Conservation (phyloP, 2,113 vertebrate genomes). For the Mus pahari region DNA sequence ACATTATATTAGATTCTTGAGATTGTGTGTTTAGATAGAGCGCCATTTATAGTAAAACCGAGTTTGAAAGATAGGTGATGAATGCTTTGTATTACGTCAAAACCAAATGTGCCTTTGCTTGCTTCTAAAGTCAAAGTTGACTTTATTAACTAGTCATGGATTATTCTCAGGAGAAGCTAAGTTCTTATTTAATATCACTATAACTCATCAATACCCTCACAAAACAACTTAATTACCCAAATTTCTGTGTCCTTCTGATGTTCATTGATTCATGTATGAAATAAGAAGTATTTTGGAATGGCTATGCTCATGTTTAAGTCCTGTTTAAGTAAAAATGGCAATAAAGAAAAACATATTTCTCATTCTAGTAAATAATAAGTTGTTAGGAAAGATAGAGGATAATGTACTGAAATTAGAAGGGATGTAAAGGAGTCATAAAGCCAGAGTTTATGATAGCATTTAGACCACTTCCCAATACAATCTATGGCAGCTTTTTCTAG, state of each 20-base stretch:
- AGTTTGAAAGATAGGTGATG: neutral
- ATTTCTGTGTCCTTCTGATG: neutral
- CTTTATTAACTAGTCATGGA: neutral
- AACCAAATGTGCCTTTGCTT: neutral
- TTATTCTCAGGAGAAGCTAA: neutral
- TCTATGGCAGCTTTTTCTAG: rapidly evolving
- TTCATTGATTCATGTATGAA: neutral
- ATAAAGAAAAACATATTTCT: neutral
- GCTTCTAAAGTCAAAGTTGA: neutral
- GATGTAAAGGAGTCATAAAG: neutral
- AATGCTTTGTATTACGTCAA: neutral
- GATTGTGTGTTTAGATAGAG: neutral
- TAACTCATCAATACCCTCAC: neutral
- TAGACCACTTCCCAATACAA: neutral
- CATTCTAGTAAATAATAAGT: neutral
- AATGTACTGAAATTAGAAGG: neutral
- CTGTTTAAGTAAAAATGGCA: neutral
- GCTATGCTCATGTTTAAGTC: neutral
- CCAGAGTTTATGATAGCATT: neutral
- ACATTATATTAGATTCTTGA: neutral
- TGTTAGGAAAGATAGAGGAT: neutral
- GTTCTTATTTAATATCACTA: neutral
- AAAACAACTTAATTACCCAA: neutral
- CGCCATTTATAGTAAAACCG: neutral
- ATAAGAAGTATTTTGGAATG: neutral